Evolutionary conservation across 2,888 invertebrate species (phyloP).

Genomic region (Drosophila maculinotata): DNA sequence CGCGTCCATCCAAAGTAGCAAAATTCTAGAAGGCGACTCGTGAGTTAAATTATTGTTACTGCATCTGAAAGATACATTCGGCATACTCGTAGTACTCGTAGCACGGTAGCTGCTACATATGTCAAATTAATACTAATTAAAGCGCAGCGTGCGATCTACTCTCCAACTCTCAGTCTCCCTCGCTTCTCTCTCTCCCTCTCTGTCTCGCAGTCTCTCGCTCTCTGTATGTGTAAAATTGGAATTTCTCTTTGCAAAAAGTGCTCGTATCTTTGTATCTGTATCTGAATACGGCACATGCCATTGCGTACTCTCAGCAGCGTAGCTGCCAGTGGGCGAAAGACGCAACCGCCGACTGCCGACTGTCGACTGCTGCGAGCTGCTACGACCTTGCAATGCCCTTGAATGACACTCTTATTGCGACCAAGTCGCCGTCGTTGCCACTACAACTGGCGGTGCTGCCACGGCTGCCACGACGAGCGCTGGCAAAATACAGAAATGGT

Average conservation of each 20-base stretch:
- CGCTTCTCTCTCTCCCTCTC: constrained; percentile 8
- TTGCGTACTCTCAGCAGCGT: constrained; percentile 65
- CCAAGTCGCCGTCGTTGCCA: constrained; percentile 72
- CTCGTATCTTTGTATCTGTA: constrained; percentile 65
- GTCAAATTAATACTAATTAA: constrained; percentile 65
- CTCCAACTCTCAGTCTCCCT: not conserved
- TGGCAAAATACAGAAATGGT: constrained; percentile 67
- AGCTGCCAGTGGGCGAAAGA: constrained; percentile 72
- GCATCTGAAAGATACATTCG: constrained; percentile 48
- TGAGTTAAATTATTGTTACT: constrained; percentile 17
- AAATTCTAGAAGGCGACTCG: constrained; percentile 16
- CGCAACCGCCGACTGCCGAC: constrained; percentile 63
- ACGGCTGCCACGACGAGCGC: constrained; percentile 73
- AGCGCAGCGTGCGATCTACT: constrained; percentile 57
- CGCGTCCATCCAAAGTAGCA: constrained; percentile 20
- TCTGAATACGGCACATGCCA: constrained; percentile 51
- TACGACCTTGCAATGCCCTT: constrained; percentile 85
- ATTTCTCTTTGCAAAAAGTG: constrained; percentile 55
- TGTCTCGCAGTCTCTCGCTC: constrained; percentile 8
- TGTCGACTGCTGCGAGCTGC: constrained; percentile 49
- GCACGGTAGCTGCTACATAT: constrained; percentile 13
- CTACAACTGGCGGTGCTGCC: constrained; percentile 72
- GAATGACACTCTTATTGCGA: constrained; percentile 85
- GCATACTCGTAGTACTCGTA: too few species aligned
- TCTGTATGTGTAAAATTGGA: constrained; percentile 2